phyloP scores from a whole-genome alignment of 2,113 vertebrate species.

The Calidris pygmaea region DNA sequence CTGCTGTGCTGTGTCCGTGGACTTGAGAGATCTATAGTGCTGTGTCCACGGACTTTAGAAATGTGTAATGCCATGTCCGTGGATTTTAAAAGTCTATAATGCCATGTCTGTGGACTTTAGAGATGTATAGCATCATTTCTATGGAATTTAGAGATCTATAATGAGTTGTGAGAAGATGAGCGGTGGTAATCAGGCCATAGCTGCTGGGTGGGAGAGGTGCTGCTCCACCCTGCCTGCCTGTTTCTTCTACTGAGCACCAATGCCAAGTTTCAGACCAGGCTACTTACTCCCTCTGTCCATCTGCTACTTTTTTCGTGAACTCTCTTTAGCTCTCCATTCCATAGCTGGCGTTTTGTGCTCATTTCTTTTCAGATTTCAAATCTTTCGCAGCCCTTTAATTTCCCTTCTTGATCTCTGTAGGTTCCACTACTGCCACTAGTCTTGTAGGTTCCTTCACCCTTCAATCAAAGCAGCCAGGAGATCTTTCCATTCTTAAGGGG shows the following conservation, averaged over 20 bases:
- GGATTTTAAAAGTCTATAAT: no score
- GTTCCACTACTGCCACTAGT: neutral
- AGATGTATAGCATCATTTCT: no score
- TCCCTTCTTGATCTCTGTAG: neutral
- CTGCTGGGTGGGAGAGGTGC: neutral
- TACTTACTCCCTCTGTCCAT: neutral
- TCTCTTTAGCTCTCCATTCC: neutral
- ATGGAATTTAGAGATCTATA: neutral
- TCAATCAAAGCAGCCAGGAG: neutral
- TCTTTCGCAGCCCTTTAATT: neutral
- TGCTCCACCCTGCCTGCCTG: neutral
- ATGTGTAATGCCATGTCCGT: no score
- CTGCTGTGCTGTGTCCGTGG: neutral
- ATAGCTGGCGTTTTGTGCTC: neutral
- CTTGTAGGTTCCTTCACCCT: neutral
- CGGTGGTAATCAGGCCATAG: neutral
- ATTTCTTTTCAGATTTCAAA: neutral
- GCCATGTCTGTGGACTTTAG: neutral
- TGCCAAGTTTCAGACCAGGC: neutral
- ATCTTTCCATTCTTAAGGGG: neutral
- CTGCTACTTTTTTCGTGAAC: neutral
- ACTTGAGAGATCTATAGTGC: rapidly evolving
- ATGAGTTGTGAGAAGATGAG: no score
- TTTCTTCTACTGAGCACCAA: neutral
- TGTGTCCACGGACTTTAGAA: no score